A percentile compares a stretch with the other conserved stretches of the same genome.
Evolutionary conservation across 2,113 vertebrate species (phyloP).

Genomic region (Podarcis raffonei): DNA sequence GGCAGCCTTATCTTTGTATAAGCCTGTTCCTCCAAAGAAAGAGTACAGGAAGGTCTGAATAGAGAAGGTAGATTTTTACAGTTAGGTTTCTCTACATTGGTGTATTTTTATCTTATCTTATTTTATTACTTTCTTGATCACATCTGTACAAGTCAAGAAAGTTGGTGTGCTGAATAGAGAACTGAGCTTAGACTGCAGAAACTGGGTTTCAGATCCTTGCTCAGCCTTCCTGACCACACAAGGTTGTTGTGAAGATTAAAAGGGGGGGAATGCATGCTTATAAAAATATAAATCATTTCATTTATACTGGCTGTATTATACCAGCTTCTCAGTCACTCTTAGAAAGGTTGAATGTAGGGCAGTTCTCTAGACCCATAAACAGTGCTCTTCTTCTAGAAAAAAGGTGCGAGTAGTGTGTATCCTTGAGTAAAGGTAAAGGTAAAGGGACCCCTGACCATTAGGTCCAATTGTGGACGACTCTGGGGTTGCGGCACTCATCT

Average conservation of each 20-base stretch:
- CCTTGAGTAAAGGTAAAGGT: too few species aligned
- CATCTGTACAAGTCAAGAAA: neutral
- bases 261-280: too few species aligned
- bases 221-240: neutral
- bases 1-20: slow-evolving; percentile 8
- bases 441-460: too few species aligned
- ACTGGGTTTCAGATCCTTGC: neutral
- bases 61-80: slow-evolving; percentile 3
- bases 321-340: neutral
- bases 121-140: neutral
- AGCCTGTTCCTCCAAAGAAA: neutral
- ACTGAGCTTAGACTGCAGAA: neutral
- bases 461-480: too few species aligned
- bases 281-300: neutral
- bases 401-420: too few species aligned
- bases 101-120: neutral
- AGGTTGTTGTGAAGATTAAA: neutral
- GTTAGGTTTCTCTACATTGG: neutral
- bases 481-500: too few species aligned
- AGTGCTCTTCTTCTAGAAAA: neutral
- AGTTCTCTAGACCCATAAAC: neutral
- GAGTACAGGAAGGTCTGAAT: neutral
- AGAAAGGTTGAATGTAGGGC: neutral
- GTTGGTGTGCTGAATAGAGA: neutral
- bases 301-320: neutral